Percentiles rank a stretch among this genome's conserved stretches.
These are phyloP conservation scores for Urocolius indicus DNA, from an alignment of 2,113 vertebrate species.

Conservation along the genomic window DNA sequence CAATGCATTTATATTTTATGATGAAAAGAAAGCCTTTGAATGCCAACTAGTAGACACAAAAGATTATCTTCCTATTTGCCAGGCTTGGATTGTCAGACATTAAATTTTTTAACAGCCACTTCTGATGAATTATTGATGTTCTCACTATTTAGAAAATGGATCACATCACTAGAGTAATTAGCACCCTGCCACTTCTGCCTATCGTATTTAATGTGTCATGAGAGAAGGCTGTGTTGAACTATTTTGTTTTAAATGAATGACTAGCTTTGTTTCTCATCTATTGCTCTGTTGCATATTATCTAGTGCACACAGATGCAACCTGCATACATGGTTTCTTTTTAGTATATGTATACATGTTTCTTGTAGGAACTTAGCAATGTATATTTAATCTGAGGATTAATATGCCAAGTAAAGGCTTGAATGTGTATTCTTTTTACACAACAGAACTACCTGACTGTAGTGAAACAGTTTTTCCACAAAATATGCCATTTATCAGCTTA, in stretches of 20 bases:
- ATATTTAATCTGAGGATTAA: background rate
- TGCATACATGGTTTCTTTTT: background rate
- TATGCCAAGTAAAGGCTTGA: background rate
- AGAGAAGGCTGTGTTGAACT: constrained; percentile 46
- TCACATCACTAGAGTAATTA: constrained; percentile 79
- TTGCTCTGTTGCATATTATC: background rate
- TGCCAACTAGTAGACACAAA: constrained; percentile 73
- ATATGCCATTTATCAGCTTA: background rate
- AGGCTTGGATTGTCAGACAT: constrained; percentile 65
- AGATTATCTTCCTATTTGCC: constrained; percentile 72
- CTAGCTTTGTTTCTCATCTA: constrained; percentile 50
- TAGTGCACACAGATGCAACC: background rate
- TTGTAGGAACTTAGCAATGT: background rate
- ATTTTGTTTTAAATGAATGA: constrained; percentile 46
- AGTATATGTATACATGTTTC: background rate
- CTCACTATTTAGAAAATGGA: constrained; percentile 78
- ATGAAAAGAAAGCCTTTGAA: constrained; percentile 75
- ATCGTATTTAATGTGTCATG: constrained; percentile 71
- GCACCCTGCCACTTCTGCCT: constrained; percentile 75
- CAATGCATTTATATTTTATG: constrained; percentile 76
- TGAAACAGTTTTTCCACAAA: background rate
- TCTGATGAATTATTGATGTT: constrained; percentile 81
- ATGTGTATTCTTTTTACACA: background rate
- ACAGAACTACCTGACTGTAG: background rate
- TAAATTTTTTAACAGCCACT: constrained; percentile 79